Percentiles rank a stretch among this genome's conserved stretches.
Conservation (phyloP, 2,113 vertebrate genomes). For the Python bivittatus region DNA sequence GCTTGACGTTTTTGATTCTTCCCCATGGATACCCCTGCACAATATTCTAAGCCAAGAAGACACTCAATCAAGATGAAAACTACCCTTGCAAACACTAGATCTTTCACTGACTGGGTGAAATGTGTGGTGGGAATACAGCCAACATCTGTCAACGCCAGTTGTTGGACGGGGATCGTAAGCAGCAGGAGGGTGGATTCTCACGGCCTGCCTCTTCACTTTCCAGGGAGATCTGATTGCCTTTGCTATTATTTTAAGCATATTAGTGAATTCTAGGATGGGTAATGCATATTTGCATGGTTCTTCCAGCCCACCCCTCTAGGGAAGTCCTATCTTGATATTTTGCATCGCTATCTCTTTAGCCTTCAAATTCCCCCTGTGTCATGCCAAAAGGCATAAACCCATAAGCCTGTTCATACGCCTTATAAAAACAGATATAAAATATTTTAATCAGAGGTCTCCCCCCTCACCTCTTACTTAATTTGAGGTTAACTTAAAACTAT, state of each 20-base stretch:
- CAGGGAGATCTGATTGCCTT: background rate
- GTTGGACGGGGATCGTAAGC: background rate
- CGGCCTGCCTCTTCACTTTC: background rate
- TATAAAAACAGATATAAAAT: background rate
- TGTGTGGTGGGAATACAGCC: background rate
- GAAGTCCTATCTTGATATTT: slow-evolving; percentile 10
- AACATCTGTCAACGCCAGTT: background rate
- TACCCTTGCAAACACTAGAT: background rate
- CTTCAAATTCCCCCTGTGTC: background rate
- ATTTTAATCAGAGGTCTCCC: background rate
- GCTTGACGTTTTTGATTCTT: background rate
- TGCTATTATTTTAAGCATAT: background rate
- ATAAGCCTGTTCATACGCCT: background rate
- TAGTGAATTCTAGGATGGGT: background rate
- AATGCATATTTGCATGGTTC: slow-evolving; percentile 25
- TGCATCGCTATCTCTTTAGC: background rate
- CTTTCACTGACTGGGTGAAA: background rate
- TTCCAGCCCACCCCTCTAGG: background rate
- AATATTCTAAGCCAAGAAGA: background rate
- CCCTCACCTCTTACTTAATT: background rate
- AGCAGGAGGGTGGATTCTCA: background rate
- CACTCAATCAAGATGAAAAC: background rate
- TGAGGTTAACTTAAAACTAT: background rate
- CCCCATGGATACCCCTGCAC: background rate
- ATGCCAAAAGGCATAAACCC: slow-evolving; percentile 13